Evolutionary conservation across 2,113 vertebrate genomes (phyloP), one percentile per base, ranked within the genome.

Genomic region (Chionomys nivalis): DNA sequence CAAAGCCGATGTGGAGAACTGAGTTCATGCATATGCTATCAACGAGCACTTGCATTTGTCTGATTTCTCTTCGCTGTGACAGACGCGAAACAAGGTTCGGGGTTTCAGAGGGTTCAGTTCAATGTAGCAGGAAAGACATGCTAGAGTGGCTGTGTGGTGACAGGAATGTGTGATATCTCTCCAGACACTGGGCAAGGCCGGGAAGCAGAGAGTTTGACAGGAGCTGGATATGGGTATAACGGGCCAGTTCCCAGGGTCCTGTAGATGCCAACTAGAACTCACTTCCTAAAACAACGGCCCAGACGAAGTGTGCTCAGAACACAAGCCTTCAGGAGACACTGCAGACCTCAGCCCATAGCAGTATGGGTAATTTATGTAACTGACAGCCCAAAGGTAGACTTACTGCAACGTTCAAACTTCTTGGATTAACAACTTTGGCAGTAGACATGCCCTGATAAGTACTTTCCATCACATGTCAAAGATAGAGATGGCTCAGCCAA

Each of bases 381-480:
- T 9, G 55, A 47, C 49, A 94, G 89, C 26, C 14, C 7, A 24
- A 65, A 68, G 24, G 68, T 21, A 28, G 16, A 78, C 52, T 92
- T 58, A 9, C 14, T 52, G 21, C 3, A 83, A 81, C 6, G 61
- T 52, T 87, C 52, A 85, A 77, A 93, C 26, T 70, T 86, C 21
- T 39, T 83, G 19, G 63, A 87, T 88, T n/a, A 88, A 68, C 31
- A 94, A 87, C 55, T 52, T 93, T 73, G 49, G n/a, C 39, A 76
- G 70, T 19, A 81, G 21, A 14, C 77, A 21, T 31, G 36, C 49
- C 31, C 7, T 14, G 42, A n/a, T 83, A 87, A 36, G 19, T 55
- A 93, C 89, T 93, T 81, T 76, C 23, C 85, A 47, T 72, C 31
- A 66, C 28, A 44, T 65, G 73, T n/a, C 68, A 86, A 90, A 89